phyloP scores from a whole-genome alignment of 2,113 vertebrate species.

The Cinclus mexicanus region DNA sequence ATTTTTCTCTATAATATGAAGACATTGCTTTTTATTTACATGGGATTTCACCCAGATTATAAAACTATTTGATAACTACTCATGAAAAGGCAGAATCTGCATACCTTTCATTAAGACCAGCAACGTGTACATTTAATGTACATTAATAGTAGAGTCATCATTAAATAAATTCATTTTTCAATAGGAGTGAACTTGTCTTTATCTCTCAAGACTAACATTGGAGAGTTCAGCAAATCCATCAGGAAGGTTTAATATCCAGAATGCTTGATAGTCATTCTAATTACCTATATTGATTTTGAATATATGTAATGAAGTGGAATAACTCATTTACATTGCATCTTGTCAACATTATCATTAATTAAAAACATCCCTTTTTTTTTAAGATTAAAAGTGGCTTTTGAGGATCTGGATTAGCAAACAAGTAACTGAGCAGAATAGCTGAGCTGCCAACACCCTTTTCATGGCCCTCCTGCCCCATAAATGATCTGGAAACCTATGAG shows the following conservation, averaged over 20 bases:
- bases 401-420: not conserved
- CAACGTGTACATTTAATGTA: not conserved
- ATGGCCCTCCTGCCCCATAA: not conserved
- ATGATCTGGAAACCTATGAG: not conserved
- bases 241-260: not conserved
- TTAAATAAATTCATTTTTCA: not conserved
- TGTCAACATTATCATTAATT: constrained; percentile 33
- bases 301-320: constrained; percentile 35
- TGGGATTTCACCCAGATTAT: not conserved
- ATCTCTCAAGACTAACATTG: not conserved
- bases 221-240: not conserved
- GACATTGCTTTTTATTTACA: not conserved
- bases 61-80: not conserved
- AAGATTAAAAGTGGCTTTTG: not conserved
- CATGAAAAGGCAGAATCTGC: not conserved
- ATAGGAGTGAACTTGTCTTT: not conserved
- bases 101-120: not conserved
- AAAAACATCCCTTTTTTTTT: not conserved
- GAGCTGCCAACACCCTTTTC: not conserved
- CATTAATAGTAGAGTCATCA: not conserved
- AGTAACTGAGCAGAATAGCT: not conserved
- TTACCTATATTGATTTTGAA: not conserved
- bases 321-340: constrained; percentile 7
- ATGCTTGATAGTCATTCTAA: not conserved
- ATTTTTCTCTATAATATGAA: not conserved